Evolutionary conservation across 2,113 vertebrate species (phyloP), one percentile per base, ranked within the genome.

Genomic region (Neomonachus schauinslandi): DNA sequence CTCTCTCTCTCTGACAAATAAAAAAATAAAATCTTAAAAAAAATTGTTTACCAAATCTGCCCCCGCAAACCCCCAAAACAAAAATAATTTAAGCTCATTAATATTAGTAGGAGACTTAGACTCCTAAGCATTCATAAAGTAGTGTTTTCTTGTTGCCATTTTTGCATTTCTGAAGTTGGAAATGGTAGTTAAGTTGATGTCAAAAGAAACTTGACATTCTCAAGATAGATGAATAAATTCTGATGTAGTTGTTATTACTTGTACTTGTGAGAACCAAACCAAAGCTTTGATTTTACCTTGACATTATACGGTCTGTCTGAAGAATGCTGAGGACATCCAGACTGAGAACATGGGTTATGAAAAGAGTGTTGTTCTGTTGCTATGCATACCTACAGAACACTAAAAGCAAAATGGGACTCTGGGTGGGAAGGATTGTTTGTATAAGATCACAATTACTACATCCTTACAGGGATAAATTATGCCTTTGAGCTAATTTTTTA

Each of bases 81-180:
- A 53, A 72, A 71, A 59, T 83, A 65, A 4, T 57, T 93, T 83
- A 74, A 87, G 3, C n/a, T 95, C 61, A 77, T 90, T 96, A 92
- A 55, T 96, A 94, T 79, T 59, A 67, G 77, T 79, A 82, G 53
- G 36, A 77, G 15, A 36, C 22, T 77, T 39, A 53, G 72, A 6
- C 69, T 63, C 7, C 82, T 87, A 84, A 63, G 6, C 51, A 90
- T 83, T 95, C 67, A 59, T 74, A 82, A 87, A 81, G 39, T 7
- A 76, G 55, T 89, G 5, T 72, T 85, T 80, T 86, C 69, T 83
- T 91, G 24, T 55, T 39, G 33, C 74, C 31, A n/a, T 22, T 96
- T 95, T 79, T 92, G 33, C 31, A 90, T 81, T 97, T 96, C 55
- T 63, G n/a, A 93, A 61, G 22, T 76, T 97, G 42, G 22, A 93